Base-by-base conservation (phyloP, 2,888 invertebrate species). In the Timema podura region DNA sequence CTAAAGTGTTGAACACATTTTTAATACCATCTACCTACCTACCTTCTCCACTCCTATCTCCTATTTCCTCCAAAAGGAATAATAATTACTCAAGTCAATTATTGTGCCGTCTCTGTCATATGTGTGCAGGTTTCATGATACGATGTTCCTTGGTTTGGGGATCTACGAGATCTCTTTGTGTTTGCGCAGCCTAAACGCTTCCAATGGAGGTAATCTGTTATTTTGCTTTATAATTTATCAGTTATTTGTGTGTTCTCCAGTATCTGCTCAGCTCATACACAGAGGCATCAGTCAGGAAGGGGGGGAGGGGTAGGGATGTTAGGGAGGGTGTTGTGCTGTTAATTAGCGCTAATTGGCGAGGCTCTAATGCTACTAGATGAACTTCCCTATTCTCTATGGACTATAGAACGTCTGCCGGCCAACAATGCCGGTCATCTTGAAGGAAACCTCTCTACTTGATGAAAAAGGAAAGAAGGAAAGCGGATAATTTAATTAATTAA, bases 401-500 rank as follows among this genome's bases (percentile, higher is more conserved):
- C n/a, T n/a, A n/a, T n/a, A n/a, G n/a, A n/a, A n/a, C n/a, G n/a
- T n/a, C n/a, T n/a, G n/a, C n/a, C n/a, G 59, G 16, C 59, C 59
- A 44, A 59, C 59, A 59, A 59, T 59, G 59, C 44, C 59, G 59
- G 59, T 59, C 59, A 59, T 16, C 59, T 59, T 59, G 30, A 59
- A 59, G 59, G 44, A 59, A 59, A 59, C 59, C 30, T 44, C 44
- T 9, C 30, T 44, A 44, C 59, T 16, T 44, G 59, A 16, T 44
- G 59, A 59, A 44, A 16, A 59, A 16, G 59, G 16, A n/a, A n/a
- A n/a, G n/a, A n/a, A n/a, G n/a, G n/a, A n/a, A n/a, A n/a, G n/a
- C n/a, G n/a, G 44, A 44, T 59, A 59, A 59, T 59, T 59, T 59
- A 59, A 59, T 59, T 59, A 59, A 59, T 59, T 59, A 59, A 59